These are phyloP conservation scores for Ciconia nigra DNA, from an alignment of 2,797 vertebrate species.

Conservation along the genomic window DNA sequence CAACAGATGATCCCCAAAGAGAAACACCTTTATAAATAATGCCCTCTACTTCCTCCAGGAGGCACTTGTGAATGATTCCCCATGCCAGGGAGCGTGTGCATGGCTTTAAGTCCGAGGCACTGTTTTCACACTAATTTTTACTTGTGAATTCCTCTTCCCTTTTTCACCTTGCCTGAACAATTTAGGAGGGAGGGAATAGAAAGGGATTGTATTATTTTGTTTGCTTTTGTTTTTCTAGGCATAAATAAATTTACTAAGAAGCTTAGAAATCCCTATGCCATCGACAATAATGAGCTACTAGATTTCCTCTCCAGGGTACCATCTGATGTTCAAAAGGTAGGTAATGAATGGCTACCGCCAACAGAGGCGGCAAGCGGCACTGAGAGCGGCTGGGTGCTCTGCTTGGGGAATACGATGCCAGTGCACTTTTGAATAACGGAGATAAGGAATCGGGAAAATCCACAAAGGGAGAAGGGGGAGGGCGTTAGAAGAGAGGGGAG, in stretches of 20 bases:
- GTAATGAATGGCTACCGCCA: conserved; percentile 68
- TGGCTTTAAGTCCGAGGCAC: conserved; percentile 34
- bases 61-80: conserved; percentile 55
- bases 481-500: conserved; percentile 69
- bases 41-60: not conserved
- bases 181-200: not conserved
- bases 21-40: not conserved
- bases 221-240: conserved; percentile 76
- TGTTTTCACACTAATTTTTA: conserved; percentile 75
- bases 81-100: conserved; percentile 3
- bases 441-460: conserved; percentile 59
- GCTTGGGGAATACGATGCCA: not conserved
- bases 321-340: conserved; percentile 97
- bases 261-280: conserved; percentile 90
- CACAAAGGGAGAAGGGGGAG: not conserved
- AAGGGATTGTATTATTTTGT: not conserved
- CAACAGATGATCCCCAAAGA: not conserved
- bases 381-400: not conserved
- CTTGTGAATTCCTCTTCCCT: conserved; percentile 45
- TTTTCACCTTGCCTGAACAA: not conserved
- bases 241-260: conserved; percentile 99
- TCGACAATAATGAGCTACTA: conserved; percentile 93
- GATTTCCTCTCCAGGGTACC: conserved; percentile 98
- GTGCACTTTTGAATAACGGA: conserved; percentile 10
- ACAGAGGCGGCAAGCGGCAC: not conserved